phyloP scores from a whole-genome alignment of 2,113 vertebrate species.

The Ceyx cyanopectus region DNA sequence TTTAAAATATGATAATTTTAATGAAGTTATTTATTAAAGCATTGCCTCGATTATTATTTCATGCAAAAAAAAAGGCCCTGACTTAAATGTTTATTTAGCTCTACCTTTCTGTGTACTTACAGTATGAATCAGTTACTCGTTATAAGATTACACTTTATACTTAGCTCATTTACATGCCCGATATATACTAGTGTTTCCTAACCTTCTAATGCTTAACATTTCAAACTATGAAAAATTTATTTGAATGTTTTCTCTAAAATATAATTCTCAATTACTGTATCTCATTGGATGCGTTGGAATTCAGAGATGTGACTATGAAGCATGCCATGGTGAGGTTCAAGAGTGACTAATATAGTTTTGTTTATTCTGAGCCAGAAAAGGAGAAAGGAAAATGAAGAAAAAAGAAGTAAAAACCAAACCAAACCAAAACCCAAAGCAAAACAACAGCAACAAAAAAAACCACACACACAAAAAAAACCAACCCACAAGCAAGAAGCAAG shows the following conservation, averaged over 20 bases:
- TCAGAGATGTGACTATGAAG: background rate
- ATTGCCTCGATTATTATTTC: background rate
- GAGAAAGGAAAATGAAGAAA: accelerated
- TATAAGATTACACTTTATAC: background rate
- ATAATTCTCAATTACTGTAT: background rate
- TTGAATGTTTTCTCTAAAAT: background rate
- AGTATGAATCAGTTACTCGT: background rate
- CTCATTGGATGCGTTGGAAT: background rate
- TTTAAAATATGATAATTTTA: background rate
- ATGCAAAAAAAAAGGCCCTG: background rate
- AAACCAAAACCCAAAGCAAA: too few relatives aligned
- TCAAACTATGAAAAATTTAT: background rate
- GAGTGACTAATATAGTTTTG: background rate
- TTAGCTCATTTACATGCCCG: background rate
- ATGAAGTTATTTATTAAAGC: background rate
- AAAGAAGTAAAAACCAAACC: too few relatives aligned
- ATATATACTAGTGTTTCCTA: background rate
- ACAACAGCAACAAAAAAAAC: too few relatives aligned
- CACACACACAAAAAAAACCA: too few relatives aligned
- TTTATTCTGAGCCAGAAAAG: background rate
- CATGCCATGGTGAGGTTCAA: background rate
- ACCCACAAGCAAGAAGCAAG: background rate
- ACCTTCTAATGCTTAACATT: background rate
- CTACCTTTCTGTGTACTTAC: background rate
- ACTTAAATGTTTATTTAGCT: background rate